These are phyloP conservation scores for Phortica okadai DNA, from an alignment of 2,888 invertebrate species.

Conservation along the genomic window DNA sequence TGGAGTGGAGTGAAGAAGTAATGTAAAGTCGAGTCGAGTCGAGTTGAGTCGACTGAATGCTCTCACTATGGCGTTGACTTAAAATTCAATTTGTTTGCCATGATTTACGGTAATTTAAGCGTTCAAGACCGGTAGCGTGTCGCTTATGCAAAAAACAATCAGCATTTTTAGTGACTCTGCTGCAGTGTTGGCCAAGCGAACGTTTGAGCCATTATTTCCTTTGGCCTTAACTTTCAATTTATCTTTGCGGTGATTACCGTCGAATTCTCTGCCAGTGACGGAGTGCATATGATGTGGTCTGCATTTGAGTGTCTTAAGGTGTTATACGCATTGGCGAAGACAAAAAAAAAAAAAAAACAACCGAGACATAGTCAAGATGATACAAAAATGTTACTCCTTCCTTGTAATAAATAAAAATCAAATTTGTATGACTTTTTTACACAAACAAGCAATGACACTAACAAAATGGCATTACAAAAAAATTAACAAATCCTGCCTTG, in stretches of 20 bases:
- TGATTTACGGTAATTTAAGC: constrained; percentile 68
- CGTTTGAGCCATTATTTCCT: not conserved
- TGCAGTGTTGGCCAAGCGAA: not conserved
- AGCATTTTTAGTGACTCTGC: constrained; percentile 2
- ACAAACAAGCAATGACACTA: no score
- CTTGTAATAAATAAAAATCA: no score
- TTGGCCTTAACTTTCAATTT: constrained; percentile 18
- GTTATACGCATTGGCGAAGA: not conserved
- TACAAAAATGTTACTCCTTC: no score
- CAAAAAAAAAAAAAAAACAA: no score
- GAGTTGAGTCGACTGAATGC: constrained; percentile 35
- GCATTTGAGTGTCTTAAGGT: not conserved
- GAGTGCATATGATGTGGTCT: not conserved
- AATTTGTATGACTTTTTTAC: no score
- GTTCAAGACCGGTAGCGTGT: constrained; percentile 50
- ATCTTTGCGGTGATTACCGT: not conserved
- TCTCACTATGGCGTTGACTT: constrained; percentile 64
- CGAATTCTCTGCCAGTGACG: not conserved
- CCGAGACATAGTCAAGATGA: no score
- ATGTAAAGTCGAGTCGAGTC: not conserved
- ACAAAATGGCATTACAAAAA: no score
- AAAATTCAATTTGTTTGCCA: constrained; percentile 69
- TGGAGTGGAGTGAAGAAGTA: no score
- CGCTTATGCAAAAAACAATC: constrained; percentile 14
- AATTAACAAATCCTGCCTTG: no score